Evolutionary conservation across 1,140 invertebrate genomes (phyloP), one percentile per base, ranked within the genome.

Genomic region (Drosophila navojoa): DNA sequence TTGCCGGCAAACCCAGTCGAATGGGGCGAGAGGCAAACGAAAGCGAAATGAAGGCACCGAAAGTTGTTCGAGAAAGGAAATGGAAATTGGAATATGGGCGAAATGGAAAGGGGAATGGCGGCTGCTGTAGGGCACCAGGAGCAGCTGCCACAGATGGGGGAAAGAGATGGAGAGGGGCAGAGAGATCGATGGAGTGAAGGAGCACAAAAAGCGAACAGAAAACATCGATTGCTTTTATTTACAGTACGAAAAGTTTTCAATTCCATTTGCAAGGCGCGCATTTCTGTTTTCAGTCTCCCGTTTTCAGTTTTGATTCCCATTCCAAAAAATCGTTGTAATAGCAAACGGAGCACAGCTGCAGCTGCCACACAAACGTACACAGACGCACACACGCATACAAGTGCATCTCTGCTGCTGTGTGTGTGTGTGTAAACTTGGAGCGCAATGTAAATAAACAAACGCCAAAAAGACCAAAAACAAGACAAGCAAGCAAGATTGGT

Each of bases 401-500:
- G 50, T 32, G 45, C 42, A 61, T 45, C 35, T 38, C 25, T 66
- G 61, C 64, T 44, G 35, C 29, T 9, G 15, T 68, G 59, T 49
- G 55, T 67, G 75, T 81, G 64, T 76, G 76, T 62, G 84, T 86
- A 74, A 87, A 87, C 82, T 87, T 89, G 62, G 62, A 89, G 79
- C 76, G 61, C 84, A 89, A 87, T 89, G 84, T 87, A 87, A 87
- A 87, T 89, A 87, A 87, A 87, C 82, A 87, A 87, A 81, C 76
- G 84, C 60, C 79, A 81, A 81, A 70, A 73, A 85, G 68, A 75
- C 62, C 44, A 81, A 81, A 53, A 78, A 77, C 40, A 80, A 75
- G 69, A 38, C 40, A 40, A 71, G 62, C 52, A 53, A 47, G 35
- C 47, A 49, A 62, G 67, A 69, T 32, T 59, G 57, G 45, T 49